phyloP scores from a whole-genome alignment of 2,113 vertebrate species.

The Lepus timidus region DNA sequence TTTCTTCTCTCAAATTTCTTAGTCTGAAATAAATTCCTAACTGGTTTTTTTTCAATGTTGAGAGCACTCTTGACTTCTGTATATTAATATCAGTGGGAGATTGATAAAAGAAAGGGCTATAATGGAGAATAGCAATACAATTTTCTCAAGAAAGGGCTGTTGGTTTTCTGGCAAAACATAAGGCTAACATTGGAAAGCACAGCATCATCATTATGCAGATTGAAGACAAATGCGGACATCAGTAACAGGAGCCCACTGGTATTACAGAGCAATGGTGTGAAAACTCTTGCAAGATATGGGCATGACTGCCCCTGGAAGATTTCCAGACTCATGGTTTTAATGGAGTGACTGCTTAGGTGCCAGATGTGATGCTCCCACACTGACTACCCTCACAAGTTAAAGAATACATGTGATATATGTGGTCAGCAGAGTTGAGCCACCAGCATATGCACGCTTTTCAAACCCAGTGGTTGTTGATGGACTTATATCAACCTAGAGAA shows the following conservation, averaged over 20 bases:
- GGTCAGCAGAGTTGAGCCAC: background rate
- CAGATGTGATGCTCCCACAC: background rate
- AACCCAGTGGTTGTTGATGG: background rate
- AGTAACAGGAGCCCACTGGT: background rate
- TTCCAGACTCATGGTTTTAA: background rate
- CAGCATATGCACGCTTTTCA: background rate
- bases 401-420: background rate
- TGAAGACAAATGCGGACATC: background rate
- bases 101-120: background rate
- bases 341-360: background rate
- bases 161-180: background rate
- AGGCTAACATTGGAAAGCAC: background rate
- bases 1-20: background rate
- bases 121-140: background rate
- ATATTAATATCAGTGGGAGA: background rate
- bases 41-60: background rate
- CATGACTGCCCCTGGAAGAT: background rate
- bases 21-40: background rate
- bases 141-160: background rate
- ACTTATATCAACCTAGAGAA: background rate
- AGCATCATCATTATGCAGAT: background rate
- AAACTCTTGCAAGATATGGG: background rate
- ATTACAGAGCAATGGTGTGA: background rate
- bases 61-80: background rate
- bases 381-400: background rate